Evolutionary conservation across 1,140 invertebrate species (phyloP).

Genomic region (Dryas iulia): DNA sequence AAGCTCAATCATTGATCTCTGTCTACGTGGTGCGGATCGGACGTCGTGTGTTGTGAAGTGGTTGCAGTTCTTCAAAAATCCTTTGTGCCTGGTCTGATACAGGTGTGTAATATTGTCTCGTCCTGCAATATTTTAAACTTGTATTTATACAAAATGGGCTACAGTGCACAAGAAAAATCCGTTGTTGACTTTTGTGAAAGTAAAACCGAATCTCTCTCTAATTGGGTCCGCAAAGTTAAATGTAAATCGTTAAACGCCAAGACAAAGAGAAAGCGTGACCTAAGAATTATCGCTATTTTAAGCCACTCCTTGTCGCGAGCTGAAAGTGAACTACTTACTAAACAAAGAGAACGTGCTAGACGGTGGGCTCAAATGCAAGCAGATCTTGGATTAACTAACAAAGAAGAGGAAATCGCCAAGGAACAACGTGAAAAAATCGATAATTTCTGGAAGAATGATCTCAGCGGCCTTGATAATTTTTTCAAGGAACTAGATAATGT

Average conservation of each 20-base stretch:
- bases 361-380: constrained; percentile 76
- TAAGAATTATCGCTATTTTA: constrained; percentile 74
- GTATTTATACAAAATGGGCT: constrained; percentile 61
- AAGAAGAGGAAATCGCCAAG: constrained; percentile 68
- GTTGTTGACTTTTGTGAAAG: constrained; percentile 76
- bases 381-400: constrained; percentile 69
- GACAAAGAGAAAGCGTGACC: constrained; percentile 74
- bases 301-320: constrained; percentile 66
- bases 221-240: constrained; percentile 76
- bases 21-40: constrained; percentile 45
- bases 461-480: constrained; percentile 76
- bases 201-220: constrained; percentile 73
- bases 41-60: constrained; percentile 61
- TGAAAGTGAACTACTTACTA: constrained; percentile 65
- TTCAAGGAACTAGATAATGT: constrained; percentile 75
- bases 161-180: constrained; percentile 67
- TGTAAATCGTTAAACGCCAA: constrained; percentile 70
- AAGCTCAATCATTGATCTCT: constrained; percentile 47
- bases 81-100: constrained; percentile 69
- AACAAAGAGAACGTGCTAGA: constrained; percentile 78
- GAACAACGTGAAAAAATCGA: constrained; percentile 69
- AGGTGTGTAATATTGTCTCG: constrained; percentile 75
- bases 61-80: constrained; percentile 52
- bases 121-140: constrained; percentile 55
- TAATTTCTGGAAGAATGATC: constrained; percentile 77